A percentile compares a stretch with the other conserved stretches of the same genome.
Conservation (phyloP, 2,888 invertebrate species). For the Gerris lacustris region DNA sequence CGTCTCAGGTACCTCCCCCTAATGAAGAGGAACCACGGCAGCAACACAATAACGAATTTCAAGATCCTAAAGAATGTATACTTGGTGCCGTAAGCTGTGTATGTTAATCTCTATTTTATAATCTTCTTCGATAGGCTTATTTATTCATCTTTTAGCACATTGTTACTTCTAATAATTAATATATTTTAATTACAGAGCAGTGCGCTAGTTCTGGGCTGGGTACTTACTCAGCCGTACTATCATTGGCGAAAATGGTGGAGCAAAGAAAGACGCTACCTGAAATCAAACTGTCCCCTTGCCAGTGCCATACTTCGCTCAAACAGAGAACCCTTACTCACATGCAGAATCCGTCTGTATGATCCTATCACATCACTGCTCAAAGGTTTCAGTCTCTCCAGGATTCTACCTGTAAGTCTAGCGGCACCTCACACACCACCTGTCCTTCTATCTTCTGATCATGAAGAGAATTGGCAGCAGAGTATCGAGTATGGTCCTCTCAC, state of each 20-base stretch:
- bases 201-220: slow-evolving; percentile 49
- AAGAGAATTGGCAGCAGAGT: not conserved
- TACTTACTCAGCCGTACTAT: slow-evolving; percentile 46
- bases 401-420: slow-evolving; percentile 19
- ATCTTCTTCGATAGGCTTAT: not conserved
- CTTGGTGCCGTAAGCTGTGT: slow-evolving; percentile 23
- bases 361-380: not conserved
- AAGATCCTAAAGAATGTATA: slow-evolving; percentile 7
- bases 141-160: not conserved
- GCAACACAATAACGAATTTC: not conserved
- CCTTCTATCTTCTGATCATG: not conserved
- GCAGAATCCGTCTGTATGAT: not conserved
- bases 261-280: slow-evolving; percentile 17
- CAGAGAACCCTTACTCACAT: not conserved
- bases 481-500: slow-evolving; percentile 23
- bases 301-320: not conserved
- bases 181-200: slow-evolving; percentile 39
- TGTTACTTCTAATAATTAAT: not conserved
- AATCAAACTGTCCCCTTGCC: not conserved
- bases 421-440: slow-evolving; percentile 15
- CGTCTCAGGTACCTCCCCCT: not conserved
- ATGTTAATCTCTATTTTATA: slow-evolving; percentile 13
- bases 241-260: slow-evolving; percentile 33
- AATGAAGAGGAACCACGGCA: not conserved
- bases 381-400: slow-evolving; percentile 7